Evolutionary conservation across 2,888 invertebrate genomes (phyloP), one percentile per base, ranked within the genome.

Genomic region (Furcula furcula): DNA sequence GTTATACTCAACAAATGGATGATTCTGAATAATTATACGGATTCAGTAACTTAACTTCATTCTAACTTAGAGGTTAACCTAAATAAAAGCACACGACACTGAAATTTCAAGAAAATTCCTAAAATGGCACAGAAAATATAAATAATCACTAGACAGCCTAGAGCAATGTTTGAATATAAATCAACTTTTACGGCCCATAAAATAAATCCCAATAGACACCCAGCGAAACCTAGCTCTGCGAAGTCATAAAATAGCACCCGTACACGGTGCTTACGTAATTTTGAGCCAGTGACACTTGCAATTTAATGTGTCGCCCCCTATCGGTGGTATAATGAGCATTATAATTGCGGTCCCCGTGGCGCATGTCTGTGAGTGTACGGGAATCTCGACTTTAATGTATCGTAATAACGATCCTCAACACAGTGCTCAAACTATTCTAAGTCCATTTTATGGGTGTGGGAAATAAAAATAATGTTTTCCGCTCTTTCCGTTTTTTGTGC

Each of bases 281-380:
- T 55, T 59, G 42, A 50, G 54, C 55, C 54, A 59, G 58, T 67
- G 63, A 59, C 63, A 65, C 59, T 60, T 57, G 56, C 53, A 53
- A 64, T 64, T 64, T 55, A 61, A 64, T 53, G 46, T 49, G 58
- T 57, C 49, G 57, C 55, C 46, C 46, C 50, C 46, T 48, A 37
- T 52, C 50, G 53, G 55, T 59, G 56, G 54, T 55, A 61, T 70
- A 68, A 69, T 67, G 68, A 67, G 62, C 64, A 65, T 59, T 66
- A 67, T 78, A 78, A 76, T 79, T 76, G 72, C 59, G 64, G 65
- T 58, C 55, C 61, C 36, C 51, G 42, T 39, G 44, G 48, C 56
- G 53, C 48, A 58, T 54, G 56, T 59, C 60, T 49, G 62, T 65
- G 36, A 45, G 46, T 50, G 35, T 46, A 52, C 34, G 41, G 46